A percentile compares a stretch with the other conserved stretches of the same genome.
These are phyloP conservation scores for Scatophagus argus DNA, from an alignment of 2,113 vertebrate genomes.

Conservation along the genomic window DNA sequence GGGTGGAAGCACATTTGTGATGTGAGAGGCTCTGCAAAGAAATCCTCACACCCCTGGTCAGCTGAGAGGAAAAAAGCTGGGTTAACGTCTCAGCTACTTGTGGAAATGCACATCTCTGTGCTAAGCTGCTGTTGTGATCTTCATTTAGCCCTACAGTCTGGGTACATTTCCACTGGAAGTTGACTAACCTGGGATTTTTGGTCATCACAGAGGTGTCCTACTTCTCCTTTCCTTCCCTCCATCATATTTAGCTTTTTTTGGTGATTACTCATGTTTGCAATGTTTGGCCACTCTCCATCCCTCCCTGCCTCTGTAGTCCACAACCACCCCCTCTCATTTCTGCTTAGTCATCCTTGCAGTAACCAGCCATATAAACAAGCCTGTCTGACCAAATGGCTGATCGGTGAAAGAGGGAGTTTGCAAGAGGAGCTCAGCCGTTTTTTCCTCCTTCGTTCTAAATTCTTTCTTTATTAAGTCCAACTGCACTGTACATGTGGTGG, in stretches of 20 bases:
- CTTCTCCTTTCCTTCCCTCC: not conserved
- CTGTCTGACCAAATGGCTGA: slow-evolving; percentile 53
- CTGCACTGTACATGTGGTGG: slow-evolving; percentile 39
- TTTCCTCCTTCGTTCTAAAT: slow-evolving; percentile 66
- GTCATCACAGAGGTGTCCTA: slow-evolving; percentile 27
- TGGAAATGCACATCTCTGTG: slow-evolving; percentile 64
- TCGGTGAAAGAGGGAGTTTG: slow-evolving; percentile 27
- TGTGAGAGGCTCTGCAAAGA: slow-evolving; percentile 17
- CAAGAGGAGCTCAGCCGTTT: slow-evolving; percentile 26
- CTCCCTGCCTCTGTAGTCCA: slow-evolving; percentile 29
- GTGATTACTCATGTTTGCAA: slow-evolving; percentile 32
- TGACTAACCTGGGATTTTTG: not conserved
- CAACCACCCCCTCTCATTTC: slow-evolving; percentile 49
- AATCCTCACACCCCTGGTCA: slow-evolving; percentile 49
- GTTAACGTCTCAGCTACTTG: slow-evolving; percentile 63
- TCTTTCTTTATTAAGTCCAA: slow-evolving; percentile 69
- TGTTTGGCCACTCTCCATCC: slow-evolving; percentile 31
- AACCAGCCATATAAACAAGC: slow-evolving; percentile 70
- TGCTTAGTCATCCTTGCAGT: slow-evolving; percentile 79
- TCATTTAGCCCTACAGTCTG: slow-evolving; percentile 37
- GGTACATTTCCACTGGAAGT: slow-evolving; percentile 62
- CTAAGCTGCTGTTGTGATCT: slow-evolving; percentile 57
- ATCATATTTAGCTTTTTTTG: slow-evolving; percentile 11
- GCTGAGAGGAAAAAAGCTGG: slow-evolving; percentile 41
- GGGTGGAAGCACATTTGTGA: slow-evolving; percentile 29